Conservation (phyloP, 2,113 vertebrate genomes). For the Plecturocebus donacophilus region DNA sequence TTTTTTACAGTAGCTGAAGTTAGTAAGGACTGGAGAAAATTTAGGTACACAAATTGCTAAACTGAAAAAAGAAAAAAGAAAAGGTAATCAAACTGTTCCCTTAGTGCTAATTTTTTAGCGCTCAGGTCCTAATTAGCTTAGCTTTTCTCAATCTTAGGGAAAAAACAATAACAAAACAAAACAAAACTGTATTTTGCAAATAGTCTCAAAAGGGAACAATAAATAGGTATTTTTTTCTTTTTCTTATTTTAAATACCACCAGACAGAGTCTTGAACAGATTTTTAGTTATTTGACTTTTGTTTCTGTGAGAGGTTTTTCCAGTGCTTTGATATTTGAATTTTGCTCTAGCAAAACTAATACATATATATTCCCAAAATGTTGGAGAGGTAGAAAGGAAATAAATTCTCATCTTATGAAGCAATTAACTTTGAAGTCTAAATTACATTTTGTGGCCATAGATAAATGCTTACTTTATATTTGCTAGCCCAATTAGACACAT, state of each 20-base stretch:
- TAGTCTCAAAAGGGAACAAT: conserved; percentile 21
- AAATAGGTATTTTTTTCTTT: neutral
- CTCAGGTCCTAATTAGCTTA: neutral
- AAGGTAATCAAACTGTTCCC: neutral
- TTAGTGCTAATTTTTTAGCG: neutral
- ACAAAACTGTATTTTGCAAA: conserved; percentile 28
- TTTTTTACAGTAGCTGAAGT: neutral
- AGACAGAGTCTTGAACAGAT: neutral
- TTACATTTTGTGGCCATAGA: neutral
- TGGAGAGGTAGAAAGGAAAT: neutral
- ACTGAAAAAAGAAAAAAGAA: neutral
- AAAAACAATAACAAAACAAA: neutral
- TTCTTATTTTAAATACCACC: neutral
- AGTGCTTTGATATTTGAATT: conserved; percentile 6
- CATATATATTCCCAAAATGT: neutral
- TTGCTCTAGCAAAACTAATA: neutral
- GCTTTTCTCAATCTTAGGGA: neutral
- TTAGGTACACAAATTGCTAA: neutral
- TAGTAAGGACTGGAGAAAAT: neutral
- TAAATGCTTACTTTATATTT: conserved; percentile 28
- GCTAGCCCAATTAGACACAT: neutral
- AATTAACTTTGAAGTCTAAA: conserved; percentile 40
- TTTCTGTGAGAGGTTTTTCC: conserved; percentile 7
- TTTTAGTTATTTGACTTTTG: conserved; percentile 31
- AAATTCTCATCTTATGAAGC: conserved; percentile 6